A percentile compares a stretch with the other conserved stretches of the same genome.
These are phyloP conservation scores for Brachionus asplanchnoidis DNA, from an alignment of 1,140 invertebrate genomes.

Conservation along the genomic window DNA sequence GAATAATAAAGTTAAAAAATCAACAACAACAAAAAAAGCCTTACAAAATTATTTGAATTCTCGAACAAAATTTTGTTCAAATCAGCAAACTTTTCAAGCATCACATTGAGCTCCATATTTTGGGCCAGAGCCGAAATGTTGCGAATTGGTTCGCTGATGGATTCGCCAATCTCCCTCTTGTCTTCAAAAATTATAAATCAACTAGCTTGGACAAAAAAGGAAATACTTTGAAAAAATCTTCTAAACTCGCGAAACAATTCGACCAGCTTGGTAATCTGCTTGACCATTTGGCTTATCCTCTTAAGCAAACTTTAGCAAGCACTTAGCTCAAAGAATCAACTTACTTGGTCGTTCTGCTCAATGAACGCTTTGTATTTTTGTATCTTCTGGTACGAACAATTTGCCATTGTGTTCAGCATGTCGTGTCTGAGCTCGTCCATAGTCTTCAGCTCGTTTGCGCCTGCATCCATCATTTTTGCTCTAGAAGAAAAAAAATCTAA, in stretches of 20 bases:
- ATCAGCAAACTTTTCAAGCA: slow-evolving; percentile 16
- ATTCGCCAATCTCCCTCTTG: neutral
- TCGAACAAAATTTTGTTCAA: slow-evolving; percentile 1
- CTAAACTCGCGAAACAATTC: neutral
- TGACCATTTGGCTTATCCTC: neutral
- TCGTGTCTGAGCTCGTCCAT: neutral
- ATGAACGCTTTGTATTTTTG: slow-evolving; percentile 1
- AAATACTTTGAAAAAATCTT: slow-evolving; percentile 7
- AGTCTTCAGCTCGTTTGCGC: neutral
- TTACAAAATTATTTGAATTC: slow-evolving; percentile 26
- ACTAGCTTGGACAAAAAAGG: neutral
- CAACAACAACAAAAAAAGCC: neutral
- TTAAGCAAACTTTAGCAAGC: neutral
- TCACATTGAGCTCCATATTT: neutral
- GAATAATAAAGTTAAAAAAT: neutral
- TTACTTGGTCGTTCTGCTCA: slow-evolving; percentile 21
- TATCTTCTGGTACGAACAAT: neutral
- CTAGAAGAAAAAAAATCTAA: neutral
- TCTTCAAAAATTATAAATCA: neutral
- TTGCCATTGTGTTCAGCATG: neutral
- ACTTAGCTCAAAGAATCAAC: neutral
- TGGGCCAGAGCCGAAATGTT: neutral
- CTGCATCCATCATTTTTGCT: neutral
- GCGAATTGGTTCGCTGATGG: neutral
- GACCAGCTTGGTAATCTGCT: neutral